These are phyloP conservation scores for Naso thynnoides DNA, from an alignment of 2,797 vertebrate genomes.

Conservation along the genomic window DNA sequence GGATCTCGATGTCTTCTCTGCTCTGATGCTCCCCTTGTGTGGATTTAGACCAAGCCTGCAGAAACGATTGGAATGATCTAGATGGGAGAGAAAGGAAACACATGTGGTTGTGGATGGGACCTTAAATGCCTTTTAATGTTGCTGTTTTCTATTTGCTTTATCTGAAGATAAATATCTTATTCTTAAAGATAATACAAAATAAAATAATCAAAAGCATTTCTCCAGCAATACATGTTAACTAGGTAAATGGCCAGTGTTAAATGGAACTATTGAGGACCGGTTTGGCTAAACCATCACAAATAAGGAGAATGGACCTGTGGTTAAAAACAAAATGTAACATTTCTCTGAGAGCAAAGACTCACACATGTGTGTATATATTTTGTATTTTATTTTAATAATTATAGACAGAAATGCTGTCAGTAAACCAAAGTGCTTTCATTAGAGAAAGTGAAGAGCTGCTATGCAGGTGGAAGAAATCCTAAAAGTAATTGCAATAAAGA, in stretches of 20 bases:
- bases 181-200: conserved; percentile 27
- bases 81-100: conserved; percentile 42
- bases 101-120: conserved; percentile 52
- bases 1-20: conserved; percentile 58
- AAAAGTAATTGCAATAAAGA: background rate
- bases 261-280: background rate
- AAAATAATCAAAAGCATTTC: conserved; percentile 7
- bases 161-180: conserved; percentile 47
- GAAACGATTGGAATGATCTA: conserved; percentile 60
- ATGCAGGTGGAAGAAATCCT: background rate
- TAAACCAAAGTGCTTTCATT: background rate
- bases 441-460: background rate
- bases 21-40: conserved; percentile 47
- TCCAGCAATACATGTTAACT: background rate
- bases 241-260: conserved; percentile 6
- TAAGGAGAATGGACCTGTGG: background rate
- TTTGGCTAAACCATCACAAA: background rate
- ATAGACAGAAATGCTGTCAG: background rate
- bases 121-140: conserved; percentile 48
- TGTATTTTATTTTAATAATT: background rate
- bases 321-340: background rate
- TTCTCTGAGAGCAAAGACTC: background rate
- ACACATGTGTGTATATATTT: background rate
- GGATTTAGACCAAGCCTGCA: conserved; percentile 45
- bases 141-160: conserved; percentile 60